phyloP scores from a whole-genome alignment of 2,113 vertebrate species.

The Nothocercus julius region DNA sequence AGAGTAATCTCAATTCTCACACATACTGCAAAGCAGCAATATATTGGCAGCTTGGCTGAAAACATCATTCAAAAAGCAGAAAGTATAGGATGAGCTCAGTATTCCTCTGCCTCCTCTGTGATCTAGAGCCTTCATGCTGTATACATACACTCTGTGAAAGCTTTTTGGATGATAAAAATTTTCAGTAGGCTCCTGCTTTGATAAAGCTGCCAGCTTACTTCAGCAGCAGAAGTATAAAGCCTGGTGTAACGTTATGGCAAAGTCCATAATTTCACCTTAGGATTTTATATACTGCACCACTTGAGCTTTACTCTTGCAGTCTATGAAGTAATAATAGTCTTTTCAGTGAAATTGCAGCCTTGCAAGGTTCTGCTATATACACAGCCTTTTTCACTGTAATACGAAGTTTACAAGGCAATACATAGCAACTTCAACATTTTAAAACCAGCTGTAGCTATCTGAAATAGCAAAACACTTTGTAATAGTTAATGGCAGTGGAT shows the following conservation, averaged over 20 bases:
- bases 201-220: not conserved
- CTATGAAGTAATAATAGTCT: slow-evolving; percentile 34
- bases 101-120: not conserved
- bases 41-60: not conserved
- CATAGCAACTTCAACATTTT: slow-evolving; percentile 15
- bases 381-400: not conserved
- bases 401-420: slow-evolving; percentile 44
- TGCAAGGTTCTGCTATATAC: slow-evolving; percentile 4
- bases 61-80: not conserved
- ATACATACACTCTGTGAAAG: not conserved
- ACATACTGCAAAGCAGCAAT: not conserved
- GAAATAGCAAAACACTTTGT: not conserved
- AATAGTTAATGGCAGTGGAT: not conserved
- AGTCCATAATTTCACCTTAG: slow-evolving; percentile 46
- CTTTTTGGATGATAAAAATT: not conserved
- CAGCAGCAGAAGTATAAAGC: slow-evolving; percentile 15
- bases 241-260: not conserved
- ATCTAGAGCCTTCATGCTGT: not conserved
- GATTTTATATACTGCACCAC: slow-evolving; percentile 3
- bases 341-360: slow-evolving; percentile 60
- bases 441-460: not conserved
- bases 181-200: not conserved
- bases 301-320: slow-evolving; percentile 46
- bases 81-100: not conserved
- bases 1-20: not conserved